phyloP scores from a whole-genome alignment of 2,797 vertebrate genomes.

The Limosa lapponica region DNA sequence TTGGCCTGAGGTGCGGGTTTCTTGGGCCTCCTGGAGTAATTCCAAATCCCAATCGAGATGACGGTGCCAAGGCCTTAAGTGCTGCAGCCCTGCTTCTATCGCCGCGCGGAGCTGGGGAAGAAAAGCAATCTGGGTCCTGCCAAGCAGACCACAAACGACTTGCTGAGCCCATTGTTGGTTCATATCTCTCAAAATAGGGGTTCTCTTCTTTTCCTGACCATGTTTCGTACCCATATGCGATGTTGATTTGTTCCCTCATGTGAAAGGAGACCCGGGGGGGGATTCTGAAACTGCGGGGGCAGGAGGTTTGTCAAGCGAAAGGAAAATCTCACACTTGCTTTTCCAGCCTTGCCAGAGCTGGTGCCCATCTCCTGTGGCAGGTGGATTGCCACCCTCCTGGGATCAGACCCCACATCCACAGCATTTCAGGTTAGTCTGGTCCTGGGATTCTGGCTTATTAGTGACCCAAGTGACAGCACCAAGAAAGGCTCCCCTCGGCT shows the following conservation, averaged over 20 bases:
- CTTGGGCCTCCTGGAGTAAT: slow-evolving; percentile 37
- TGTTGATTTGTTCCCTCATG: not conserved
- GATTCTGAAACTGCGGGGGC: not conserved
- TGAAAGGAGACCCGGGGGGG: not conserved
- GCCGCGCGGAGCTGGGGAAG: not conserved
- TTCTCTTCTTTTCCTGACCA: not conserved
- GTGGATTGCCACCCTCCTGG: not conserved
- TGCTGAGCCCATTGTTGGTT: slow-evolving; percentile 11
- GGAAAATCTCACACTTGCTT: not conserved
- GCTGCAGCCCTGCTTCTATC: slow-evolving; percentile 40
- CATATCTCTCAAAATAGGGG: not conserved
- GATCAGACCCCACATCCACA: not conserved
- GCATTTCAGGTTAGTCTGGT: not conserved
- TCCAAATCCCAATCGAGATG: not conserved
- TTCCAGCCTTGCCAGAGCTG: not conserved
- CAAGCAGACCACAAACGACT: slow-evolving; percentile 10
- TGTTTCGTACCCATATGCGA: not conserved
- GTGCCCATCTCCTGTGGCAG: fast-evolving
- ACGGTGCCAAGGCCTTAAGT: slow-evolving; percentile 54
- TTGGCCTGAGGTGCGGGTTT: slow-evolving; percentile 34
- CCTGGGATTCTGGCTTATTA: not conserved
- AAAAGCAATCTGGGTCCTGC: slow-evolving; percentile 4
- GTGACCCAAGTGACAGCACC: not conserved
- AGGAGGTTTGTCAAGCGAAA: not conserved
- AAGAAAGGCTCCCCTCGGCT: not conserved